Base-by-base conservation (phyloP, 2,888 invertebrate species). In the Nephrotoma flavescens region DNA sequence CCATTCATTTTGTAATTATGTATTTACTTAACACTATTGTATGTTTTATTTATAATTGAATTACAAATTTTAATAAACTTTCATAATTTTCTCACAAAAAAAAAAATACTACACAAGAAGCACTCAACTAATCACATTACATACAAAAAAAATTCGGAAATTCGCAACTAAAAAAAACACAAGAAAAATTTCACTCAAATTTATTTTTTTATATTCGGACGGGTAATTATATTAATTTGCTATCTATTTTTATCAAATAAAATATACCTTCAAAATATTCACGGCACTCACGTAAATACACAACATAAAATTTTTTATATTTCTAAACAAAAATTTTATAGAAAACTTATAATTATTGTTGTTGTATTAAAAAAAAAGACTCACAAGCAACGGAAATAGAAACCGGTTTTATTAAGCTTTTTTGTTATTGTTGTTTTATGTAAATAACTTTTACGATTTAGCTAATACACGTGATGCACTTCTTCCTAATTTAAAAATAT, bases 1-100 rank as follows among this genome's bases (percentile, higher is more conserved):
- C 88, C 88, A 86, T 88, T 88, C 88, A 88, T 88, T 85, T 83
- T 88, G 11, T 41, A 41, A 15, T 86, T 86, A 9, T 44, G n/a
- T n/a, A n/a, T n/a, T n/a, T n/a, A n/a, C n/a, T 85, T 85, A 9
- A 15, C n/a, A 42, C 11, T 42, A 42, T 11, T 31, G 19, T 19
- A 41, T 4, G 42, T 12, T 42, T 19, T 31, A 31, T 31, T 31
- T 31, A 31, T 31, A 31, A 31, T 31, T 42, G 15, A 6, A 44
- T 85, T 85, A 45, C 44, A 85, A 85, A 44, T 9, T 52, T 52
- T 52, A 52, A 41, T 41, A 83, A 41, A 83, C 42, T 85, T n/a
- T 85, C 84, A 85, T 85, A n/a, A 85, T 42, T 42, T 85, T 83
- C 11, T 2, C n/a, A 85, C 6, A 42, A 3, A 12, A 85, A 85